These are phyloP conservation scores for Rhizomys pruinosus DNA, from an alignment of 2,113 vertebrate genomes.

Conservation along the genomic window DNA sequence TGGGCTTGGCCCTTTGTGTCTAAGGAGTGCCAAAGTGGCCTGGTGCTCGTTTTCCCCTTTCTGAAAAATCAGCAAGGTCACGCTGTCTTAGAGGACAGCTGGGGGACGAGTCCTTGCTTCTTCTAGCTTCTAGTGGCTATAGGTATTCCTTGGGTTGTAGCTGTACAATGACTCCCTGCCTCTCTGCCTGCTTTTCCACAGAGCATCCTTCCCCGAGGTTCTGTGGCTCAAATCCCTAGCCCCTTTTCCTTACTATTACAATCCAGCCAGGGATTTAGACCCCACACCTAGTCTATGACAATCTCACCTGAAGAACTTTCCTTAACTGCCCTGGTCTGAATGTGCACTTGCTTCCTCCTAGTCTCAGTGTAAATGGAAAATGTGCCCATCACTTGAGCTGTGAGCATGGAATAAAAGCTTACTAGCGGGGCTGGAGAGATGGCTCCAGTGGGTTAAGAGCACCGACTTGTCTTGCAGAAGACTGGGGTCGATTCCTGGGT, in stretches of 20 bases:
- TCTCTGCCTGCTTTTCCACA: too few species aligned
- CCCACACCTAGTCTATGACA: background rate
- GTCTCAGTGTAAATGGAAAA: background rate
- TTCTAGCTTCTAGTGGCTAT: background rate
- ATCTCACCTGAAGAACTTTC: background rate
- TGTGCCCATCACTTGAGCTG: rapidly evolving
- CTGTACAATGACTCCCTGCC: background rate
- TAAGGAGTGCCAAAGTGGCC: background rate
- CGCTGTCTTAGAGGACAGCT: background rate
- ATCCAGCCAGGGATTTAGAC: background rate
- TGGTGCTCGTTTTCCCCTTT: background rate
- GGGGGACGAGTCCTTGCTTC: background rate
- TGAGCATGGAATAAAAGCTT: rapidly evolving
- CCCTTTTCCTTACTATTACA: background rate
- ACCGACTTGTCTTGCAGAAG: too few species aligned
- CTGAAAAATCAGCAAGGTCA: background rate
- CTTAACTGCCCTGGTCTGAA: background rate
- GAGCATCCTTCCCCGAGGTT: background rate
- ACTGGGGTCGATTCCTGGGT: too few species aligned
- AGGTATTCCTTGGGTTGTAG: background rate
- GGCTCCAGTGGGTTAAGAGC: too few species aligned
- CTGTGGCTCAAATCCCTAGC: background rate
- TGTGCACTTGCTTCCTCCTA: background rate
- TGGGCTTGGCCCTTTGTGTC: background rate
- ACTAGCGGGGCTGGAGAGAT: too few species aligned